Evolutionary conservation across 2,797 vertebrate genomes (phyloP).

Genomic region (Poecilia velifera): DNA sequence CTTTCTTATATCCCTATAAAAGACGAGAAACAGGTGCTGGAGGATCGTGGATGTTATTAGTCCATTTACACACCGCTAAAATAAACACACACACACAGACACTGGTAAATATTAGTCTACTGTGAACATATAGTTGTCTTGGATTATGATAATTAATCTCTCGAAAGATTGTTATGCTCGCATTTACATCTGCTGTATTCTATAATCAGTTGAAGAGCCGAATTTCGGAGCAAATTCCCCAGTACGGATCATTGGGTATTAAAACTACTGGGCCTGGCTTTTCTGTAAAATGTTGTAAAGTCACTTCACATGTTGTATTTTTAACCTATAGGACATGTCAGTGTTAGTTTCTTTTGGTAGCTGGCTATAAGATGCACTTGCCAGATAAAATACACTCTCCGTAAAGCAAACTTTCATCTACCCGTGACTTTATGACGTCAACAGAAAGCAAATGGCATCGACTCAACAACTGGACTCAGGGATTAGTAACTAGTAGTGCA

Average conservation of each 20-base stretch:
- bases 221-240: neutral
- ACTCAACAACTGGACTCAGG: neutral
- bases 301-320: neutral
- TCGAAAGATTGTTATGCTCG: neutral
- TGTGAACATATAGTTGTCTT: neutral
- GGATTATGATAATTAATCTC: neutral
- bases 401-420: neutral
- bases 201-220: neutral
- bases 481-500: neutral
- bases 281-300: neutral
- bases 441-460: neutral
- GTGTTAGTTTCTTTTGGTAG: neutral
- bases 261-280: neutral
- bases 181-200: neutral
- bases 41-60: slow-evolving; percentile 37
- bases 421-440: neutral
- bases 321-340: neutral
- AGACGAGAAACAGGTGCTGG: slow-evolving; percentile 60
- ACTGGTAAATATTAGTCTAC: neutral
- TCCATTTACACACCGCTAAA: neutral
- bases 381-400: neutral
- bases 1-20: slow-evolving; percentile 36
- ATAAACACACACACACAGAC: neutral
- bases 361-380: neutral
- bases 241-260: neutral